A percentile compares a stretch with the other conserved stretches of the same genome.
phyloP scores from a whole-genome alignment of 1,140 invertebrate species.

The Piezodorus guildinii region DNA sequence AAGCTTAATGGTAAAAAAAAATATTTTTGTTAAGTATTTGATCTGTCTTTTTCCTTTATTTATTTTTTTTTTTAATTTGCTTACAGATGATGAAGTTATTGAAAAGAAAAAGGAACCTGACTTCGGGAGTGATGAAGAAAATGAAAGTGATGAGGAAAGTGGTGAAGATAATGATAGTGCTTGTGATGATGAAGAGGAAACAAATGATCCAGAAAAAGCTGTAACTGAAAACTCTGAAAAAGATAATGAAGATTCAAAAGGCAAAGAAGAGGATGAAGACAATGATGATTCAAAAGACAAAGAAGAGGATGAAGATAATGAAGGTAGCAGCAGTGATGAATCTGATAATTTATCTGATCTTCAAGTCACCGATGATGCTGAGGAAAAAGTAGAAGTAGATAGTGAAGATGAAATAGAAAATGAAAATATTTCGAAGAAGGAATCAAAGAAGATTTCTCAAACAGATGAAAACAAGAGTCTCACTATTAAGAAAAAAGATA shows the following conservation, averaged over 20 bases:
- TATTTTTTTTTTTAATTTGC: not conserved
- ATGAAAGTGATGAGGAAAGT: conserved; percentile 13
- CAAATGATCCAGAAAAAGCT: conserved; percentile 25
- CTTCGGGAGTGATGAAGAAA: not conserved
- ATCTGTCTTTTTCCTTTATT: not conserved
- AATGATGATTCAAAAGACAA: conserved; percentile 33
- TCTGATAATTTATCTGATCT: conserved; percentile 26
- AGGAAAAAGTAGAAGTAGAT: conserved; percentile 32
- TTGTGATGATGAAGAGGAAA: conserved; percentile 32
- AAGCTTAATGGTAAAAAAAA: not conserved
- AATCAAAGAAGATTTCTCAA: not conserved
- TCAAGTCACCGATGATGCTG: conserved; percentile 31
- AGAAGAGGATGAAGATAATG: conserved; percentile 19
- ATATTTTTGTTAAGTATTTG: not conserved
- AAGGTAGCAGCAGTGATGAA: conserved; percentile 23
- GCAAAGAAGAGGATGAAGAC: conserved; percentile 28
- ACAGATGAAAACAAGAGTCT: too few relatives aligned
- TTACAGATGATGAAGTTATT: not conserved
- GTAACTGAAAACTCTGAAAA: conserved; percentile 12
- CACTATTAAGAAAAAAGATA: too few relatives aligned
- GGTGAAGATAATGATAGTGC: conserved; percentile 27
- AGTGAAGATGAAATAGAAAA: conserved; percentile 26
- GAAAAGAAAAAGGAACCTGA: conserved; percentile 8
- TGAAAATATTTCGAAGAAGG: not conserved
- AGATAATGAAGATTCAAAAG: conserved; percentile 32